These are phyloP conservation scores for Pangasianodon gigas DNA, from an alignment of 2,113 vertebrate species.

Conservation along the genomic window DNA sequence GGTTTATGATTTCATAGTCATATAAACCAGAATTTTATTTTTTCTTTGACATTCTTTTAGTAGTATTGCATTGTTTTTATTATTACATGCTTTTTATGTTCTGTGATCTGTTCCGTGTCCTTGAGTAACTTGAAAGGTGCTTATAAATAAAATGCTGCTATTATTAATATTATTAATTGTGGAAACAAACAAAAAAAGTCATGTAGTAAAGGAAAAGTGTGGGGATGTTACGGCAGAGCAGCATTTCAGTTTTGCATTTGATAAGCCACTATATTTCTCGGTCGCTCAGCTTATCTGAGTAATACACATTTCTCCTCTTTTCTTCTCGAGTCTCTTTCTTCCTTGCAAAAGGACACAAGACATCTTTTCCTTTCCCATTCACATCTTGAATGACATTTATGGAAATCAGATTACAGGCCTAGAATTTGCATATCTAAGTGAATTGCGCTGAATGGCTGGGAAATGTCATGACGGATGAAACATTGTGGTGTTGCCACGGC, in stretches of 20 bases:
- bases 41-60: background rate
- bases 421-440: conserved; percentile 73
- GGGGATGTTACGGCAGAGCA: background rate
- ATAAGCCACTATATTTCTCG: conserved; percentile 30
- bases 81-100: background rate
- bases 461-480: conserved; percentile 76
- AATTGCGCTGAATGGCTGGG: conserved; percentile 70
- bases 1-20: background rate
- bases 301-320: conserved; percentile 57
- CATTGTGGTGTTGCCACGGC: conserved; percentile 61
- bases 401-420: conserved; percentile 71
- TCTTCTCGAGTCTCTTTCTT: conserved; percentile 50
- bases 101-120: background rate
- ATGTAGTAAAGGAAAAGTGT: background rate
- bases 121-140: background rate
- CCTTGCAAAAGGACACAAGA: conserved; percentile 46
- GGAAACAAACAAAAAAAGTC: conserved; percentile 8
- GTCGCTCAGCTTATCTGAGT: conserved; percentile 45
- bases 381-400: conserved; percentile 76
- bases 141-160: background rate
- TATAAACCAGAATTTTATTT: background rate
- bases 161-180: background rate
- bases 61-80: background rate
- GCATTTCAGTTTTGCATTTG: background rate
- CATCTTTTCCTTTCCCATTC: conserved; percentile 57